Base-by-base conservation (phyloP, 2,113 vertebrate genomes). In the Notothenia coriiceps region DNA sequence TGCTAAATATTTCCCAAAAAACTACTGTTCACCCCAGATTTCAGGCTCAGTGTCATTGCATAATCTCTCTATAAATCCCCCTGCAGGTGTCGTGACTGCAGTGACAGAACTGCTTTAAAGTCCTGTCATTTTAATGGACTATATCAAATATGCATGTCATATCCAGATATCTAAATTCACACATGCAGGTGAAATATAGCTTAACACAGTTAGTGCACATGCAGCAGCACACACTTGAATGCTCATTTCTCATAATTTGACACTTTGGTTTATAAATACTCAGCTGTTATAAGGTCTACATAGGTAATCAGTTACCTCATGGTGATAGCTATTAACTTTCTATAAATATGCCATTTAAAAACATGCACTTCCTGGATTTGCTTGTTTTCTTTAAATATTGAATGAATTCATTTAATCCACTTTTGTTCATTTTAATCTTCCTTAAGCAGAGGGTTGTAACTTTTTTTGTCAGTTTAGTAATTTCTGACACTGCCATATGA, bases 111-210 rank as follows among this genome's bases (percentile, higher is more conserved):
- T 52, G 35, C 18, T 22, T 10, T 67, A 33, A 20, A 46, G 49
- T n/a, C 25, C 40, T 35, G 65, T 77, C 59, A 73, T 59, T 86
- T 77, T 74, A 74, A 84, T 64, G 43, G 71, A n/a, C 43, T 63
- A 14, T 57, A 69, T 72, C 62, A 51, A 70, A 80, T 52, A 18
- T 71, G 50, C 61, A 55, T 22, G 20, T 55, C 65, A 61, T 40
- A 59, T n/a, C 11, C 77, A 74, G 60, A 84, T 70, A 55, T 79
- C 44, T 85, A 35, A 20, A 70, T 60, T 52, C 71, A 63, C 47
- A 54, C 40, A 65, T 50, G 52, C 33, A 40, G 6, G 8, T 40
- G 35, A 40, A 40, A 40, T 70, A 33, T 71, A 22, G 1, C 0
- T 6, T 20, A 33, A 8, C 49, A 51, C 17, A 18, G 10, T 14